A percentile compares a stretch with the other conserved stretches of the same genome.
These are phyloP conservation scores for Anser brachyrhynchus DNA, from an alignment of 2,113 vertebrate species.

Conservation along the genomic window DNA sequence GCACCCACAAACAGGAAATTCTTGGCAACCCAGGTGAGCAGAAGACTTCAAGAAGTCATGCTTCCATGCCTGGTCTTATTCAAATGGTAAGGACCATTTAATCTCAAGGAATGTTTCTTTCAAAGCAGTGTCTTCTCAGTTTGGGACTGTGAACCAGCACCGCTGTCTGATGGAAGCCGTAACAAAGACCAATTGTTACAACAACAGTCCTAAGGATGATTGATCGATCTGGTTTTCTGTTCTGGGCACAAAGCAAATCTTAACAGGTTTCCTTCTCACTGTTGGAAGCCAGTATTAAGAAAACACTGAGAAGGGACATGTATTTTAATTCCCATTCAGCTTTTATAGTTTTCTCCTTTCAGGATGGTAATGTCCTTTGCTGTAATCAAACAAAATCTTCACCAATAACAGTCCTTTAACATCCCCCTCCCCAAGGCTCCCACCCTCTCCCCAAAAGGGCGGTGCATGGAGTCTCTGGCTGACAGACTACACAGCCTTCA, in stretches of 20 bases:
- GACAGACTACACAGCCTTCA: not conserved
- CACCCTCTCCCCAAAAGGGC: rapidly evolving
- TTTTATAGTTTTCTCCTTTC: not conserved
- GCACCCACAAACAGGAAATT: not conserved
- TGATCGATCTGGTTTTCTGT: not conserved
- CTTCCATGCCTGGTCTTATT: not conserved
- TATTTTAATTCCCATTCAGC: not conserved
- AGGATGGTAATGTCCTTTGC: not conserved
- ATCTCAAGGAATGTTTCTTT: not conserved
- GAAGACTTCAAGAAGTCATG: rapidly evolving
- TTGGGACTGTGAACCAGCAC: not conserved
- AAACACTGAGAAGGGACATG: not conserved
- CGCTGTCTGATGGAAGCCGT: not conserved
- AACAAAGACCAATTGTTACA: not conserved
- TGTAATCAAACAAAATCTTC: not conserved
- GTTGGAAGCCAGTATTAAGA: not conserved
- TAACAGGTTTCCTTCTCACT: not conserved
- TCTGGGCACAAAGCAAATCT: not conserved
- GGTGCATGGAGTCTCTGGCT: not conserved
- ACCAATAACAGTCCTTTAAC: not conserved
- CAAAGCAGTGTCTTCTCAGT: not conserved
- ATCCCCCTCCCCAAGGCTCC: not conserved
- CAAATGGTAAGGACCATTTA: not conserved
- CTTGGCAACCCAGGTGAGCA: not conserved
- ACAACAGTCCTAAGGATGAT: not conserved